Conservation (phyloP, 2,797 vertebrate genomes). For the Tenualosa thibaudeaui region DNA sequence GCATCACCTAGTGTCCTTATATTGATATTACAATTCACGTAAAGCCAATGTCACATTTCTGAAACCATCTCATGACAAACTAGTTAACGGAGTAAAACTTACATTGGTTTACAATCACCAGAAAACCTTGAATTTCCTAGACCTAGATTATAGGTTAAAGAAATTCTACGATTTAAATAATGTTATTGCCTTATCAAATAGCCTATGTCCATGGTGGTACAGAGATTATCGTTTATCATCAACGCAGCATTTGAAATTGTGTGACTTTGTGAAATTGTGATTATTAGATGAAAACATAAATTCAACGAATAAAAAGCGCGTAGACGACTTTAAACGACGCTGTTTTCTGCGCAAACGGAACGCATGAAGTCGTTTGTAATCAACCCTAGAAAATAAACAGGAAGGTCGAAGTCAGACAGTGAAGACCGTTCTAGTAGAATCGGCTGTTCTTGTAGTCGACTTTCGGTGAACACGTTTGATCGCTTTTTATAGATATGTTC, state of each 20-base stretch:
- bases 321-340: not conserved
- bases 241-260: too few species aligned
- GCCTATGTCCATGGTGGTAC: too few species aligned
- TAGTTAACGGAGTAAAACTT: too few species aligned
- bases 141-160: too few species aligned
- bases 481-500: not conserved
- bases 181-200: too few species aligned
- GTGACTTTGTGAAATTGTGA: too few species aligned
- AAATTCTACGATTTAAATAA: too few species aligned
- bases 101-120: too few species aligned
- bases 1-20: not conserved
- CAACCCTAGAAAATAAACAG: not conserved
- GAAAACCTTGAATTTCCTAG: too few species aligned
- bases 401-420: not conserved
- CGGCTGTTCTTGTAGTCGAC: not conserved
- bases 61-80: not conserved
- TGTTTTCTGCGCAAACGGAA: not conserved
- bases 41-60: not conserved
- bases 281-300: too few species aligned
- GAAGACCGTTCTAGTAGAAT: not conserved
- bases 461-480: not conserved
- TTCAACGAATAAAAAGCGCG: too few species aligned
- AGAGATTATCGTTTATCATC: too few species aligned
- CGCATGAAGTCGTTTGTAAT: slow-evolving; percentile 2
- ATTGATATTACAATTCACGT: not conserved